phyloP scores from a whole-genome alignment of 2,797 vertebrate species.

The Acrocephalus scirpaceus region DNA sequence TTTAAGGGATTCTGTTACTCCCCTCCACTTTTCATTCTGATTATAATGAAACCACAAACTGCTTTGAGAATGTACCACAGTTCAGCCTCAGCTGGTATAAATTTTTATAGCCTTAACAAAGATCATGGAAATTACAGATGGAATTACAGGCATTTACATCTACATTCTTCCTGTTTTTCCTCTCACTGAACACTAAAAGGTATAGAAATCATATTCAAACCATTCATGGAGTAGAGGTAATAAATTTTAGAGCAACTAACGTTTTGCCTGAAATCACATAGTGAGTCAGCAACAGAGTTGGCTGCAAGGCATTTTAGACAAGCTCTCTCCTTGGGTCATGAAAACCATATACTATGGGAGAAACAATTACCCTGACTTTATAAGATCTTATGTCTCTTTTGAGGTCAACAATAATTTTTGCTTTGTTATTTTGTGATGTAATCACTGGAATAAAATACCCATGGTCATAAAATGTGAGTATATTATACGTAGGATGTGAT shows the following conservation, averaged over 20 bases:
- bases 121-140: background rate
- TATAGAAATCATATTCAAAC: background rate
- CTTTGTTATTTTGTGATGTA: background rate
- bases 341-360: background rate
- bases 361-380: background rate
- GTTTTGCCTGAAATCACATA: background rate
- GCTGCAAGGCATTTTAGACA: background rate
- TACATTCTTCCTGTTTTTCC: background rate
- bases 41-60: background rate
- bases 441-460: background rate
- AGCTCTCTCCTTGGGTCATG: background rate
- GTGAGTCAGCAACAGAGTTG: background rate
- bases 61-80: background rate
- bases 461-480: background rate
- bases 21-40: background rate
- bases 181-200: background rate
- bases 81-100: slow-evolving; percentile 3
- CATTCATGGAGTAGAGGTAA: background rate
- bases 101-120: slow-evolving; percentile 19
- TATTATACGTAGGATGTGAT: background rate
- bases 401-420: background rate
- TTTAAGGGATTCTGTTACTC: background rate
- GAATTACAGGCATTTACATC: background rate
- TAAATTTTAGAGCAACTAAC: background rate
- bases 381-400: background rate